Evolutionary conservation across 2,888 invertebrate genomes (phyloP), one percentile per base, ranked within the genome.

Genomic region (Ariolimax columbianus): DNA sequence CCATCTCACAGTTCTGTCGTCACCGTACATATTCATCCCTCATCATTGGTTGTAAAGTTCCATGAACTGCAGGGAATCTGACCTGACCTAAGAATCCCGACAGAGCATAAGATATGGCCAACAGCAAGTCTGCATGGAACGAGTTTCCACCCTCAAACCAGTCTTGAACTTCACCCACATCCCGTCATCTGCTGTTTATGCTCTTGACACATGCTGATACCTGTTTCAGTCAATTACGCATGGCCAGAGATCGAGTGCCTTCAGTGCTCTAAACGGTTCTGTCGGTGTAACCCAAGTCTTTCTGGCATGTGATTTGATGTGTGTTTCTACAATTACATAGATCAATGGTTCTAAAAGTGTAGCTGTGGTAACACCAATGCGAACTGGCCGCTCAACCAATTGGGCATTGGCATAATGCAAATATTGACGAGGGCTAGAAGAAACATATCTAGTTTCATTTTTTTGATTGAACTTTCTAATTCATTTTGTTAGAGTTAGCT

Each of bases 181-280:
- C 7, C 63, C n/a, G n/a, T 70, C 38, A 23, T 70, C 36, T 36
- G 38, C 36, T 70, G 70, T 70, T 33, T 36, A 70, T 36, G 17
- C 36, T 70, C 7, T 38, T 70, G 70, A 4, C 70, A 70, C 19
- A 70, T 70, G 70, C 23, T 70, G 19, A 26, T 38, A 36, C 23
- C 17, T 70, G 70, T 70, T 70, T 38, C 17, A 70, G 70, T 33
- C 70, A 70, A 38, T 70, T 38, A 70, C 23, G 70, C 70, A 17
- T 38, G 17, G 36, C 70, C 70, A 70, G 70, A 70, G 6, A 70
- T 70, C 70, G 70, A 70, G 70, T 70, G 70, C 70, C 19, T 36
- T 70, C 70, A 36, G 70, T 70, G 70, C 36, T 38, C 9, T 14
- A 33, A 3, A 70, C 33, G 38, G 38, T 36, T 17, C 9, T 38